A percentile compares a stretch with the other conserved stretches of the same genome.
Conservation (phyloP, 2,888 invertebrate genomes). For the Bimastos eiseni region DNA sequence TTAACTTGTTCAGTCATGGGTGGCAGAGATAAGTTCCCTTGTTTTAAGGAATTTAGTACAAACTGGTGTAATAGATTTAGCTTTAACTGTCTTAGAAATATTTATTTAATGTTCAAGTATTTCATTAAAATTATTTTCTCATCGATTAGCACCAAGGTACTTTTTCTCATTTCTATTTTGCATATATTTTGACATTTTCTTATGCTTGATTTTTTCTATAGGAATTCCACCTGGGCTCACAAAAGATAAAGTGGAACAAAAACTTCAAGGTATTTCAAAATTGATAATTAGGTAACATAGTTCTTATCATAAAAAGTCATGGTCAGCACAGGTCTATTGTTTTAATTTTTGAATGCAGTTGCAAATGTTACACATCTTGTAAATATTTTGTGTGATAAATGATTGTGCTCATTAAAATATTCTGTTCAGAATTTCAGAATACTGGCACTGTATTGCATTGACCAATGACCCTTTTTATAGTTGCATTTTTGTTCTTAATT, state of each 20-base stretch:
- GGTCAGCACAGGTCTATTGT: not conserved
- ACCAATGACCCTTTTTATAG: not conserved
- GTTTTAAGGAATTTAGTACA: not conserved
- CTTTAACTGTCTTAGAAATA: not conserved
- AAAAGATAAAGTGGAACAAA: constrained; percentile 35
- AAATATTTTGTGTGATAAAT: not conserved
- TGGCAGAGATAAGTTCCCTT: not conserved
- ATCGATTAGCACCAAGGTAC: not conserved
- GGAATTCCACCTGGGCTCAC: constrained; percentile 24
- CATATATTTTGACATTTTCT: not conserved
- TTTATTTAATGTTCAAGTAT: not conserved
- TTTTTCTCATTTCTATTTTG: not conserved
- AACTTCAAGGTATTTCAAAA: constrained; percentile 35
- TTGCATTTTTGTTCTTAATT: not conserved
- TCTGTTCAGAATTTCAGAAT: too few species aligned
- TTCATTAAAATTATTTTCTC: not conserved
- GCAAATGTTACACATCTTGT: not conserved
- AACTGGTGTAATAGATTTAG: not conserved
- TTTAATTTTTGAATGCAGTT: not conserved
- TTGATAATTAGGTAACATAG: not conserved
- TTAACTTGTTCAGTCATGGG: not conserved
- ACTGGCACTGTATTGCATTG: not conserved
- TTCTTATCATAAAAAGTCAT: not conserved
- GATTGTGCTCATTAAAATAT: not conserved
- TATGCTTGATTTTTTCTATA: not conserved